Percentiles rank a stretch among this genome's conserved stretches.
These are phyloP conservation scores for Lasaia peninsularis DNA, from an alignment of 1,140 invertebrate genomes.

Conservation along the genomic window DNA sequence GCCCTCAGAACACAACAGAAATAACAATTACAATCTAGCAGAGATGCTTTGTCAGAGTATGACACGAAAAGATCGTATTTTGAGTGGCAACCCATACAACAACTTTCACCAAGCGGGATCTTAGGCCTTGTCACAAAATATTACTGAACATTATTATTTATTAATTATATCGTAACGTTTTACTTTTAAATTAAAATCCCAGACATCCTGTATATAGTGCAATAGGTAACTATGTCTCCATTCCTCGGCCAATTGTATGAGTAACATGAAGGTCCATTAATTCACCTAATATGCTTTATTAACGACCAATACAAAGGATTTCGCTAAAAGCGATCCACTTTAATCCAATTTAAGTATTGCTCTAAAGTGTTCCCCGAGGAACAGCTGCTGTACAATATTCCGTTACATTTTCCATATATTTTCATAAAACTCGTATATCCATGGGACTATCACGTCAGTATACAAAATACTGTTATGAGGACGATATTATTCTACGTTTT, in stretches of 20 bases:
- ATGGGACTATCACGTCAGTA: constrained; percentile 37
- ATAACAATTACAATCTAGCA: too few species aligned
- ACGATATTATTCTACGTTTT: constrained; percentile 33
- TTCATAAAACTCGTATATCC: constrained; percentile 26
- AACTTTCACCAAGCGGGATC: too few species aligned
- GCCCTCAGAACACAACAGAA: too few species aligned
- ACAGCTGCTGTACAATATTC: constrained; percentile 16
- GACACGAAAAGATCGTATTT: too few species aligned
- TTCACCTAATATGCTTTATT: constrained; percentile 54
- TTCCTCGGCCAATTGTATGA: constrained; percentile 30
- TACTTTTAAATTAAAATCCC: too few species aligned
- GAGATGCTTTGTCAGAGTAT: too few species aligned
- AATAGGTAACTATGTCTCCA: neutral
- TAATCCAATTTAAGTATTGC: constrained; percentile 67
- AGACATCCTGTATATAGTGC: neutral
- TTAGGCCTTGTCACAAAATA: too few species aligned
- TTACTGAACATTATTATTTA: too few species aligned
- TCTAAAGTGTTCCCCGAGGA: constrained; percentile 49
- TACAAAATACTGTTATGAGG: constrained; percentile 37
- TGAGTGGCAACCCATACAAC: too few species aligned
- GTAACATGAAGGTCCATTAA: constrained; percentile 39
- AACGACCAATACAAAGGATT: constrained; percentile 43
- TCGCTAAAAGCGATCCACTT: constrained; percentile 51
- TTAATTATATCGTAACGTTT: too few species aligned
- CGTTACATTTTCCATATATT: constrained; percentile 15